phyloP scores from a whole-genome alignment of 1,140 invertebrate species.

The Zaprionus kolodkinae region DNA sequence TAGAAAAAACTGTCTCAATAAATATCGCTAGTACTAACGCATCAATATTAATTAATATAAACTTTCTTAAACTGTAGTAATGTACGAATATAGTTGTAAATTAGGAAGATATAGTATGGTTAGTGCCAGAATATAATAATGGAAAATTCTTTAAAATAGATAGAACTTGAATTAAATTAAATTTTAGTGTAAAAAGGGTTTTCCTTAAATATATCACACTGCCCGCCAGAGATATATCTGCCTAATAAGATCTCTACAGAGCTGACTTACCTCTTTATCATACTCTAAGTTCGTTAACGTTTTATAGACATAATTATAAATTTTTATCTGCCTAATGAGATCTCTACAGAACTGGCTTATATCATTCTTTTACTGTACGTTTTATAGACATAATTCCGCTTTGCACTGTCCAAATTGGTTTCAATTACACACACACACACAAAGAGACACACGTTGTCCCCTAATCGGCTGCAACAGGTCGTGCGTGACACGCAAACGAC shows the following conservation, averaged over 20 bases:
- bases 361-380: background rate
- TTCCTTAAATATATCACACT: background rate
- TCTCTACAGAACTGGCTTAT: background rate
- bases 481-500: background rate
- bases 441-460: background rate
- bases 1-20: no score
- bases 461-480: background rate
- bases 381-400: background rate
- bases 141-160: no score
- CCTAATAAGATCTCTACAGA: no score
- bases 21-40: background rate
- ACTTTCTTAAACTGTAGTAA: no score
- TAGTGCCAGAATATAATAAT: background rate
- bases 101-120: background rate
- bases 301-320: background rate
- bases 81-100: no score
- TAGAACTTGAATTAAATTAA: background rate
- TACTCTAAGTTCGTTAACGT: no score
- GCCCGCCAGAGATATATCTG: background rate
- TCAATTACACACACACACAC: background rate
- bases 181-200: background rate
- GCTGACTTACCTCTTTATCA: no score
- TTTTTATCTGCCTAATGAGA: background rate
- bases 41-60: no score
- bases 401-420: background rate